A percentile compares a stretch with the other conserved stretches of the same genome.
Conservation (phyloP, 2,888 invertebrate genomes). For the Rambutsinella grinnellia region DNA sequence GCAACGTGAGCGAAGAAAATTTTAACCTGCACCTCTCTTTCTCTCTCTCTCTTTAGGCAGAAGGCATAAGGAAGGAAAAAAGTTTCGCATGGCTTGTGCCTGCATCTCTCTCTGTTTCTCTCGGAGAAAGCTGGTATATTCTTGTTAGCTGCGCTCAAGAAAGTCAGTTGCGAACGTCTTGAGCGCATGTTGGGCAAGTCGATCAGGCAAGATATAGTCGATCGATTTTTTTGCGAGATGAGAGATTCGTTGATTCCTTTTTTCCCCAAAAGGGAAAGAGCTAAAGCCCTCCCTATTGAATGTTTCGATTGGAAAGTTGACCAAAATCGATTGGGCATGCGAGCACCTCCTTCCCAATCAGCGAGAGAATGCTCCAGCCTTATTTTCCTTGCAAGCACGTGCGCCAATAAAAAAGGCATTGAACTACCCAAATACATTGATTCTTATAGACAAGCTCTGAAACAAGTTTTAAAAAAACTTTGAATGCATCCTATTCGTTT, state of each 20-base stretch:
- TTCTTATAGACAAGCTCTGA: no score
- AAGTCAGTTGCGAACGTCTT: slow-evolving; percentile 63
- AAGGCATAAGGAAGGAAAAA: slow-evolving; percentile 8
- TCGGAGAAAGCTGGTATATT: not conserved
- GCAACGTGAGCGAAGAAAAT: slow-evolving; percentile 10
- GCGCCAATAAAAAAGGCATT: no score
- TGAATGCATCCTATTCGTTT: no score
- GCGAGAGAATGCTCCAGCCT: no score
- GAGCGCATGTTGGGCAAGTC: slow-evolving; percentile 67
- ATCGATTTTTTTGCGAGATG: slow-evolving; percentile 66
- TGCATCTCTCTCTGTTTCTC: slow-evolving; percentile 7
- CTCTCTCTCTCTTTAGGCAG: not conserved
- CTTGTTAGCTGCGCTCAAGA: slow-evolving; percentile 63
- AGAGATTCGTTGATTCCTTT: slow-evolving; percentile 66
- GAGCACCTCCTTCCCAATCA: slow-evolving; percentile 64
- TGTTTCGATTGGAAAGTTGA: slow-evolving; percentile 66
- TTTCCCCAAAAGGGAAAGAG: slow-evolving; percentile 65
- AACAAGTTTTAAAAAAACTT: no score
- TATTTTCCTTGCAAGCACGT: no score
- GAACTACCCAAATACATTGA: no score
- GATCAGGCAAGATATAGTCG: slow-evolving; percentile 67
- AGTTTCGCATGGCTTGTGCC: slow-evolving; percentile 25
- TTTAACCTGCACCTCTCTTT: not conserved
- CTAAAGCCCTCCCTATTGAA: slow-evolving; percentile 57
- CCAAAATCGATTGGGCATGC: slow-evolving; percentile 66